Evolutionary conservation across 2,797 vertebrate species (phyloP).

Genomic region (Champsocephalus gunnari): DNA sequence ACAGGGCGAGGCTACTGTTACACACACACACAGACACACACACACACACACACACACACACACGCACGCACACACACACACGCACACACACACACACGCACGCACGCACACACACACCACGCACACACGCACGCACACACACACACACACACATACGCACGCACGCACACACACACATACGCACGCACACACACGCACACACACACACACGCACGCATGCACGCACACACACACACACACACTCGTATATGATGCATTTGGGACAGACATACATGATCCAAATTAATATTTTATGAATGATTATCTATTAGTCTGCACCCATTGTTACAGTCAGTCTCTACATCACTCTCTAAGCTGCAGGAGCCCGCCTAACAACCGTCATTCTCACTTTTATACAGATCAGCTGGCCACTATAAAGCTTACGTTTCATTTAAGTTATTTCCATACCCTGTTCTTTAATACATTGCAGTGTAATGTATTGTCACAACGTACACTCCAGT

Average conservation of each 20-base stretch:
- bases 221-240: background rate
- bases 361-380: background rate
- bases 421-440: background rate
- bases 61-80: background rate
- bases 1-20: conserved; percentile 49
- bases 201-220: no score
- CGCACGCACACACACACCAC: background rate
- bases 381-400: background rate
- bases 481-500: background rate
- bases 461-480: background rate
- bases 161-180: conserved; percentile 1
- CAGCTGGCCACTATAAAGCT: background rate
- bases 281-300: background rate
- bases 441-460: background rate
- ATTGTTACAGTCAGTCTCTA: background rate
- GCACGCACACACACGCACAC: background rate
- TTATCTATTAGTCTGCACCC: background rate
- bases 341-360: background rate
- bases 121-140: background rate
- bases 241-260: conserved; percentile 15
- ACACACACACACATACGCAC: background rate
- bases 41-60: conserved; percentile 20
- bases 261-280: conserved; percentile 14
- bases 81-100: background rate
- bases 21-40: conserved; percentile 15